Percentiles rank a stretch among this genome's conserved stretches.
These are phyloP conservation scores for Stomatorhinus ivindoensis DNA, from an alignment of 2,113 vertebrate species.

Conservation along the genomic window DNA sequence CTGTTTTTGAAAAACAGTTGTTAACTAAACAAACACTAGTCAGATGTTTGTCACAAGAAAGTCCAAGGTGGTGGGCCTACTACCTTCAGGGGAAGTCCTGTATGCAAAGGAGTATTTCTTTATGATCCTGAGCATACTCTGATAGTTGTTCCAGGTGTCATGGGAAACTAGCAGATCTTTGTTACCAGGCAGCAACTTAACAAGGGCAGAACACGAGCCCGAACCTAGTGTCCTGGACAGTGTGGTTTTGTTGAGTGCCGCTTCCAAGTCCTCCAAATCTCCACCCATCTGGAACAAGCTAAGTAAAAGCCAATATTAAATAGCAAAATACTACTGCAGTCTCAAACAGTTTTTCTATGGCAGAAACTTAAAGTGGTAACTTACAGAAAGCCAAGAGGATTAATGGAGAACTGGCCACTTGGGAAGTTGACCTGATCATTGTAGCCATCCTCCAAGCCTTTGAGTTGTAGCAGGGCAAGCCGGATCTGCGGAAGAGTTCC, in stretches of 20 bases:
- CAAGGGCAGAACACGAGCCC: conserved; percentile 85
- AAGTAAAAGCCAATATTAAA: background rate
- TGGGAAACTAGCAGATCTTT: conserved; percentile 83
- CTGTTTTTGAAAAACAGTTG: background rate
- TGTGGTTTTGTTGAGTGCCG: conserved; percentile 73
- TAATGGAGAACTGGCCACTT: conserved; percentile 54
- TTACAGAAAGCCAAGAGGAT: conserved; percentile 87
- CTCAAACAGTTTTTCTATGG: background rate
- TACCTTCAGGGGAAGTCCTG: conserved; percentile 59
- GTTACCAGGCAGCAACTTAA: conserved; percentile 78
- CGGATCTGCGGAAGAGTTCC: conserved; percentile 59
- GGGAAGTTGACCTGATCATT: conserved; percentile 64
- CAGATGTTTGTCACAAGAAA: background rate
- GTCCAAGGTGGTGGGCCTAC: background rate
- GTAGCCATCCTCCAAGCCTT: conserved; percentile 87
- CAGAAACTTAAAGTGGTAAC: conserved; percentile 26
- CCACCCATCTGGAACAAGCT: conserved; percentile 83
- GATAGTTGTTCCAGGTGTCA: conserved; percentile 84
- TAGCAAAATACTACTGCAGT: background rate
- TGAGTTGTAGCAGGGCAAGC: conserved; percentile 81
- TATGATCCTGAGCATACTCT: conserved; percentile 82
- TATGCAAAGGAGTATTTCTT: conserved; percentile 86
- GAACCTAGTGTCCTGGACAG: conserved; percentile 58
- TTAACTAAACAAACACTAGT: background rate
- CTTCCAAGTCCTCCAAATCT: conserved; percentile 86